These are phyloP conservation scores for Molorchus minor DNA, from an alignment of 2,888 invertebrate species.

Conservation along the genomic window DNA sequence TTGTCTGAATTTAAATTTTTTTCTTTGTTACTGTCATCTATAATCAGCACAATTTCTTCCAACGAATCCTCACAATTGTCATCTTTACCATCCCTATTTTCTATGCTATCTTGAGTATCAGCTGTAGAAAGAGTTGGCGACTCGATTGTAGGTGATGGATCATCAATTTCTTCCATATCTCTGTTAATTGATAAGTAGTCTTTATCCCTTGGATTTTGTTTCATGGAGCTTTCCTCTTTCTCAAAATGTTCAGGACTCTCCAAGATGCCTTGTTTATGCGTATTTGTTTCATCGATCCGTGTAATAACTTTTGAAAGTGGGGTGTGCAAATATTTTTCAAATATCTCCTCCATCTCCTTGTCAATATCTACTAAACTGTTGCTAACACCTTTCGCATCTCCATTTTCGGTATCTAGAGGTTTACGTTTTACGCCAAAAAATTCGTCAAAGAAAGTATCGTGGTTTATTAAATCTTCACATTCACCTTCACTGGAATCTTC, in stretches of 20 bases:
- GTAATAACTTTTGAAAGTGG: constrained; percentile 41
- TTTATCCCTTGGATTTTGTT: no score
- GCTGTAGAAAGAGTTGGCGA: no score
- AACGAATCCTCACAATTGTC: constrained; percentile 2
- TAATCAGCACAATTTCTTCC: constrained; percentile 14
- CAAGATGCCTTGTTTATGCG: no score
- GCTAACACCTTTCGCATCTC: neutral
- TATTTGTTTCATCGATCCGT: constrained; percentile 30
- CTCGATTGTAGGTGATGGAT: no score
- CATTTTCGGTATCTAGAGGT: neutral
- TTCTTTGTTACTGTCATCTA: constrained; percentile 11
- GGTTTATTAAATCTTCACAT: constrained; percentile 18
- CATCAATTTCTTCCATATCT: no score
- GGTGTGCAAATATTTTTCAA: constrained; percentile 44
- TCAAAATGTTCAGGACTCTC: no score
- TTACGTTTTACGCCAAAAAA: constrained; percentile 26
- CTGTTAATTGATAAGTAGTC: no score
- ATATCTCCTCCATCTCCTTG: constrained; percentile 44
- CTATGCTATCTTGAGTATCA: no score
- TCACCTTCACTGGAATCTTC: constrained; percentile 7
- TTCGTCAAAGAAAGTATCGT: constrained; percentile 34
- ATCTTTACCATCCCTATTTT: neutral
- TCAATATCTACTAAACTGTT: constrained; percentile 34
- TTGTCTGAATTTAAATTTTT: no score
- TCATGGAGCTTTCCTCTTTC: no score